These are phyloP conservation scores for Julus scandinavius DNA, from an alignment of 2,888 invertebrate species.

Conservation along the genomic window DNA sequence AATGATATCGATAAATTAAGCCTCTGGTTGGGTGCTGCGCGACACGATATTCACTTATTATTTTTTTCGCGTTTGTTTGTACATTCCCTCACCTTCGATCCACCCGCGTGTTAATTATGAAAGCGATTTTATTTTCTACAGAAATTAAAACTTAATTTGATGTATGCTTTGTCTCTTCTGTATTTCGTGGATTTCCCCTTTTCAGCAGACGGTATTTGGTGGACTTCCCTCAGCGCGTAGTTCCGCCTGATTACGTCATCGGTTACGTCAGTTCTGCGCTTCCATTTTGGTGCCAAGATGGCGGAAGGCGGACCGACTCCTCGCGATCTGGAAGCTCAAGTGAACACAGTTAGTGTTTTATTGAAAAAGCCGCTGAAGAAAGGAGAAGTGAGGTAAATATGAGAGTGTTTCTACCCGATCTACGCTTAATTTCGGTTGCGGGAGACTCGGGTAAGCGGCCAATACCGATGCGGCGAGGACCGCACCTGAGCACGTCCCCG, in stretches of 20 bases:
- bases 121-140: conserved; percentile 29
- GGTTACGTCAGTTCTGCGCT: conserved; percentile 19
- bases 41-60: neutral
- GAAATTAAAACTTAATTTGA: conserved; percentile 32
- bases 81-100: neutral
- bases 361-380: conserved; percentile 63
- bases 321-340: conserved; percentile 64
- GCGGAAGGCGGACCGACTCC: conserved; percentile 62
- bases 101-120: conserved; percentile 2
- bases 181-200: neutral
- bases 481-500: conserved; percentile 43
- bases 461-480: neutral
- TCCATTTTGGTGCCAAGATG: conserved; percentile 59
- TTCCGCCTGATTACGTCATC: neutral
- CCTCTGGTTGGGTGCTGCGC: neutral
- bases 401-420: neutral
- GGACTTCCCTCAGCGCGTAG: neutral
- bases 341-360: conserved; percentile 63
- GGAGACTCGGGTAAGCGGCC: neutral
- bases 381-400: conserved; percentile 65
- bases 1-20: neutral
- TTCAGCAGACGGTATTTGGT: neutral
- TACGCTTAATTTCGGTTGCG: neutral
- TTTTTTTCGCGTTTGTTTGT: conserved; percentile 5
- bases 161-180: neutral